Percentiles rank a stretch among this genome's conserved stretches.
Evolutionary conservation across 35 echinoderm and acorn worm genomes (phyloP).

Genomic region (Eucidaris tribuloides): DNA sequence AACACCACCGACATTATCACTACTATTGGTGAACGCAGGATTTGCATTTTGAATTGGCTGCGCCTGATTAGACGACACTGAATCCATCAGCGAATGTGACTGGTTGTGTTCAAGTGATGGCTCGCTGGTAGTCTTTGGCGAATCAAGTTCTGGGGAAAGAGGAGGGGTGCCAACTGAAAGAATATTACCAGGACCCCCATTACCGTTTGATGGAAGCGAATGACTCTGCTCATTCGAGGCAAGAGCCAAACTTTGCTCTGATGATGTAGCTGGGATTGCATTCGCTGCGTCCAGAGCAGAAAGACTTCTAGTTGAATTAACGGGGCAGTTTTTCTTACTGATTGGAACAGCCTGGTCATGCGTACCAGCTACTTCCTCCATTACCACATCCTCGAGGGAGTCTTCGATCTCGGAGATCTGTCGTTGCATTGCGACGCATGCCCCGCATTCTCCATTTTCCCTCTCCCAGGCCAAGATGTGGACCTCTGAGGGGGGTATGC

Average conservation of each 20-base stretch:
- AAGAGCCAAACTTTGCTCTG: neutral
- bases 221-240: neutral
- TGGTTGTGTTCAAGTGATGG: too few relatives aligned
- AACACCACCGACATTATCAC: too few relatives aligned
- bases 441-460: conserved; percentile 31
- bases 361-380: neutral
- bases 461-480: conserved; percentile 84
- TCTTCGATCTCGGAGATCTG: conserved; percentile 8
- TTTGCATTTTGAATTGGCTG: too few relatives aligned
- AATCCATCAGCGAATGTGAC: too few relatives aligned
- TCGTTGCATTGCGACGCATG: conserved; percentile 25
- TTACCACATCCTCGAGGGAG: neutral
- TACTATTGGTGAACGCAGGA: too few relatives aligned
- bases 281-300: neutral
- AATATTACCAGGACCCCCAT: neutral
- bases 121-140: neutral
- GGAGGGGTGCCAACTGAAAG: neutral
- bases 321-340: conserved; percentile 6
- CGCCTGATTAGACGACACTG: too few relatives aligned
- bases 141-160: neutral
- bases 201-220: neutral
- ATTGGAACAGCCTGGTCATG: neutral
- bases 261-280: neutral
- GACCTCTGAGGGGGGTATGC: conserved; percentile 64
- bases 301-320: too few relatives aligned